Base-by-base conservation (phyloP, 2,888 invertebrate genomes). In the Ashinkailepas kermadecensis region DNA sequence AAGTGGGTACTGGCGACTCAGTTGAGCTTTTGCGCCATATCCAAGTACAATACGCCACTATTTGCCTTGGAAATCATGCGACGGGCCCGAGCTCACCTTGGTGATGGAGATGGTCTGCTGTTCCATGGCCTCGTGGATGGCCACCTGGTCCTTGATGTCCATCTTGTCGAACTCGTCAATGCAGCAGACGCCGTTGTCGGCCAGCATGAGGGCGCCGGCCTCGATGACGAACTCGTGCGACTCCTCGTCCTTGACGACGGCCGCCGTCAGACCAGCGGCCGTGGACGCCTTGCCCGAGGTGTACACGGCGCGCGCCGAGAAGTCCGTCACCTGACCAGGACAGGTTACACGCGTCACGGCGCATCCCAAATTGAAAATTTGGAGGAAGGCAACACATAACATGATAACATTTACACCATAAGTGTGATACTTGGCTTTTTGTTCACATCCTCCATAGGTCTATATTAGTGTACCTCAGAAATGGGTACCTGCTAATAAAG, bases 121-220 rank as follows among this genome's bases (percentile, higher is more conserved):
- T 90, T 99, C 99, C 99, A 99, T 99, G 8, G 99, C 99, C 89
- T 99, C 99, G 89, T 99, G 99, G 85, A 99, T 99, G 79, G 99
- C 99, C 11, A 99, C 97, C 88, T 99, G 99, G 90, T 99, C 99
- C 80, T 92, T 91, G 0, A 91, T 91, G 87, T 99, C 99, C 99
- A 99, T 99, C 89, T 99, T 99, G 88, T 99, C 99, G 88, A 99
- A 99, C 89, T 99, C 99, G 86, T 99, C 99, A 85, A 99, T 99
- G 87, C 99, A 99, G 86, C 99, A 99, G 80, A 99, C 95, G 10
- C 98, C 97, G 87, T 98, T 98, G 88, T 99, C 99, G 0, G 99
- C 99, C 86, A 99, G 90, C 99, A 99, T 99, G 59, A 99, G 89
- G 0, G 99, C 99, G n/a, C 99, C 99, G 12, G 99, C 99, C 89